Conservation (phyloP, 1,140 invertebrate genomes). For the Himalopsyche phryganea region DNA sequence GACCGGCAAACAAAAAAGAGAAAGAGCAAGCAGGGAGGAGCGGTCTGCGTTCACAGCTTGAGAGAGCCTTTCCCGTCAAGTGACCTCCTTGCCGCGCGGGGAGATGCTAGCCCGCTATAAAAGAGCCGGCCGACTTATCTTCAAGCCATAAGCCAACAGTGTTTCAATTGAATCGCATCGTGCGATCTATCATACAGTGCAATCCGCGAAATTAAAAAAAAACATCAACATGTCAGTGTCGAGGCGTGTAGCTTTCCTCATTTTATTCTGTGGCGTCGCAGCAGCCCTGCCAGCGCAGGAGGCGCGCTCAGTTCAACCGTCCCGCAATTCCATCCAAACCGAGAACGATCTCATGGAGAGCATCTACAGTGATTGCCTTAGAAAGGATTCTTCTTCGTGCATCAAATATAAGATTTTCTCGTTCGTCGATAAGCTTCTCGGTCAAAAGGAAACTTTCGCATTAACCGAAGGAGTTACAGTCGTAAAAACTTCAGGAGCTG, state of each 20-base stretch:
- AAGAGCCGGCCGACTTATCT: slow-evolving; percentile 11
- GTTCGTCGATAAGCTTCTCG: slow-evolving; percentile 76
- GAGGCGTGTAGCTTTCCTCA: slow-evolving; percentile 49
- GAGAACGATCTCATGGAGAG: slow-evolving; percentile 73
- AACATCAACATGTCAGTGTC: slow-evolving; percentile 36
- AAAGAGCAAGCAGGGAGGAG: slow-evolving; percentile 13
- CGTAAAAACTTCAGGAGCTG: slow-evolving; percentile 63
- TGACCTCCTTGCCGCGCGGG: slow-evolving; percentile 12
- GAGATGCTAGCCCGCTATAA: slow-evolving; percentile 7
- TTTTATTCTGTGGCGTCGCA: slow-evolving; percentile 52
- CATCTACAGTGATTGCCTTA: slow-evolving; percentile 71
- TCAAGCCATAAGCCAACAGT: slow-evolving; percentile 9
- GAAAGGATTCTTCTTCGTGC: slow-evolving; percentile 75
- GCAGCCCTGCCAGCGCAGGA: slow-evolving; percentile 67
- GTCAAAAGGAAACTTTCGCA: slow-evolving; percentile 71
- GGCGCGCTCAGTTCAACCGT: slow-evolving; percentile 40
- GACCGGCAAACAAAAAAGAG: slow-evolving; percentile 18
- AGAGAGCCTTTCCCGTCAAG: slow-evolving; percentile 15
- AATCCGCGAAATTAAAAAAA: no score
- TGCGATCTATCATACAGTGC: background rate
- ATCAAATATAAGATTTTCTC: slow-evolving; percentile 81
- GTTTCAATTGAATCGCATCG: slow-evolving; percentile 13
- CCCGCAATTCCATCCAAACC: slow-evolving; percentile 54
- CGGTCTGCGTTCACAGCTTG: slow-evolving; percentile 1
- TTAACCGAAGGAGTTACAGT: slow-evolving; percentile 77